phyloP scores from a whole-genome alignment of 2,888 invertebrate genomes.

The Parnassius smintheus region DNA sequence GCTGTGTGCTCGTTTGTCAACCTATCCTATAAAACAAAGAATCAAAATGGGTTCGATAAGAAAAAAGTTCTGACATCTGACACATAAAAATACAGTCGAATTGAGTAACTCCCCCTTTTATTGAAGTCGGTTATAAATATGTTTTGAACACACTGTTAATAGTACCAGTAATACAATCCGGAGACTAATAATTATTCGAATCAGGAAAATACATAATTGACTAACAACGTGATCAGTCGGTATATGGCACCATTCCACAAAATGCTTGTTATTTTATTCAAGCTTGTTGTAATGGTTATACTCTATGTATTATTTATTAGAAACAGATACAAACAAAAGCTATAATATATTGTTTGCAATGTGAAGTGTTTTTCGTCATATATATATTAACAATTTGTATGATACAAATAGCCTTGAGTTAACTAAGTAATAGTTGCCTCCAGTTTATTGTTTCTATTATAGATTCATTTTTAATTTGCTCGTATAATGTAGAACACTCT shows the following conservation, averaged over 20 bases:
- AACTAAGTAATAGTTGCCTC: slow-evolving; percentile 21
- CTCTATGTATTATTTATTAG: slow-evolving; percentile 27
- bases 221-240: slow-evolving; percentile 23
- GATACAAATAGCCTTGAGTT: slow-evolving; percentile 24
- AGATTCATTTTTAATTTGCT: too few relatives aligned
- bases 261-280: slow-evolving; percentile 25
- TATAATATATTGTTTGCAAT: slow-evolving; percentile 16
- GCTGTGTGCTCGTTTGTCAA: too few relatives aligned
- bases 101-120: too few relatives aligned
- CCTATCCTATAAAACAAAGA: too few relatives aligned
- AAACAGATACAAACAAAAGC: slow-evolving; percentile 7
- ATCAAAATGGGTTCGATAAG: too few relatives aligned
- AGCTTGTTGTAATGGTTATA: slow-evolving; percentile 21
- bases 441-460: too few relatives aligned
- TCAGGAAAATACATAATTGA: slow-evolving; percentile 26
- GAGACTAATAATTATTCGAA: slow-evolving; percentile 24
- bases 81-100: too few relatives aligned
- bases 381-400: slow-evolving; percentile 13
- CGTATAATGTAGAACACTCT: too few relatives aligned
- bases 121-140: too few relatives aligned
- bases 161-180: slow-evolving; percentile 9
- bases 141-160: too few relatives aligned
- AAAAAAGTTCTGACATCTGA: too few relatives aligned
- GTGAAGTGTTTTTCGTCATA: slow-evolving; percentile 5
- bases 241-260: slow-evolving; percentile 24